Conservation (phyloP, 2,888 invertebrate genomes). For the Tiliacea citrago region DNA sequence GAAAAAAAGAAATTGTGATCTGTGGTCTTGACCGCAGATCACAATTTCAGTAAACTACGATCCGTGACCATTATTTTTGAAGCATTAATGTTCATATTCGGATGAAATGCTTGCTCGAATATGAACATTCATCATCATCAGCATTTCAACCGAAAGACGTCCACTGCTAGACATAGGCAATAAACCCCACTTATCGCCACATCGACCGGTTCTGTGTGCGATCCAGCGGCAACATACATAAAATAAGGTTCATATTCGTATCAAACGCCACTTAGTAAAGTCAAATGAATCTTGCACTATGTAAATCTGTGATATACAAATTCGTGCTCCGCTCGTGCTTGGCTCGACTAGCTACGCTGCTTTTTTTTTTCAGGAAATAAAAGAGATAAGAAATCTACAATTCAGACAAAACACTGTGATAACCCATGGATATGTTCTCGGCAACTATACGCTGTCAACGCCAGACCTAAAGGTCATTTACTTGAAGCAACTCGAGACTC, state of each 20-base stretch:
- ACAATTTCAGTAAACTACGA: too few relatives aligned
- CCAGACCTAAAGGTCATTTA: slow-evolving; percentile 27
- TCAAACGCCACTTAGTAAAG: not conserved
- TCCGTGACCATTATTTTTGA: too few relatives aligned
- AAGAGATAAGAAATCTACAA: slow-evolving; percentile 15
- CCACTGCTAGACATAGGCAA: slow-evolving; percentile 25
- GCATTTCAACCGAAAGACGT: slow-evolving; percentile 10
- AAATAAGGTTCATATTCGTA: not conserved
- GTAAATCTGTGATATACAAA: not conserved
- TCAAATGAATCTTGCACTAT: not conserved
- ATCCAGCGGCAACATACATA: too few relatives aligned
- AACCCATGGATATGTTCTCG: slow-evolving; percentile 40
- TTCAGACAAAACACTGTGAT: slow-evolving; percentile 18
- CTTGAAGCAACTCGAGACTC: slow-evolving; percentile 19
- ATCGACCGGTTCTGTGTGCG: too few relatives aligned
- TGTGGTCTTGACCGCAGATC: too few relatives aligned
- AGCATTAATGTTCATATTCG: too few relatives aligned
- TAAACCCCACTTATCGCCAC: too few relatives aligned
- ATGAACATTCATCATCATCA: too few relatives aligned
- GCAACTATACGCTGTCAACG: slow-evolving; percentile 12
- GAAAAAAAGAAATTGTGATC: too few relatives aligned
- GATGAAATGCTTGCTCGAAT: too few relatives aligned
- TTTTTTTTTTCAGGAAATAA: slow-evolving; percentile 23
- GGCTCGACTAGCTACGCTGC: not conserved
- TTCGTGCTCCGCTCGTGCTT: not conserved